These are phyloP conservation scores for Clanis bilineata DNA, from an alignment of 2,888 invertebrate species.

Conservation along the genomic window DNA sequence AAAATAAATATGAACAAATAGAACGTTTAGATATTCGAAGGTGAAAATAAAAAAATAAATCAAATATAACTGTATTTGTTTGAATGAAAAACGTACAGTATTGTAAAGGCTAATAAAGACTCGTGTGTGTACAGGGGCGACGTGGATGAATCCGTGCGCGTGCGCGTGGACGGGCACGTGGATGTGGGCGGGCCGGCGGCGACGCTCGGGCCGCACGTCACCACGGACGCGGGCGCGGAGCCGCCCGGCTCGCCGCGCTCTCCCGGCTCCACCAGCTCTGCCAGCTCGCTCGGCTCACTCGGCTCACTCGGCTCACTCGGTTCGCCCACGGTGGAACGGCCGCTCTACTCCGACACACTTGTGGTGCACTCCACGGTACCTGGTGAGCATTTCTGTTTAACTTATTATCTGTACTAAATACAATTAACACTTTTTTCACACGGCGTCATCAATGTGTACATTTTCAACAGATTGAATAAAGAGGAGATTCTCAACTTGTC, in stretches of 20 bases:
- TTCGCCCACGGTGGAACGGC: slow-evolving; percentile 24
- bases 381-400: slow-evolving; percentile 27
- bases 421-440: no score
- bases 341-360: slow-evolving; percentile 81
- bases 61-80: no score
- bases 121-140: slow-evolving; percentile 38
- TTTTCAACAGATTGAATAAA: no score
- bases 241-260: slow-evolving; percentile 1
- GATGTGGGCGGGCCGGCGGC: slow-evolving; percentile 17
- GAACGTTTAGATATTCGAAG: no score
- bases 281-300: slow-evolving; percentile 16
- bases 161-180: slow-evolving; percentile 25
- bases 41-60: no score
- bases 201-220: slow-evolving; percentile 19
- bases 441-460: no score
- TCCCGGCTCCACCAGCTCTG: slow-evolving; percentile 28
- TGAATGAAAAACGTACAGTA: no score
- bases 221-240: slow-evolving; percentile 34
- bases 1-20: no score
- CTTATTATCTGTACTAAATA: not conserved
- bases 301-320: not conserved
- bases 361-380: slow-evolving; percentile 85
- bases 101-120: no score
- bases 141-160: slow-evolving; percentile 37
- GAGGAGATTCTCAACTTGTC: no score